phyloP scores from a whole-genome alignment of 2,888 invertebrate species.

The Nasonovia ribisnigri region DNA sequence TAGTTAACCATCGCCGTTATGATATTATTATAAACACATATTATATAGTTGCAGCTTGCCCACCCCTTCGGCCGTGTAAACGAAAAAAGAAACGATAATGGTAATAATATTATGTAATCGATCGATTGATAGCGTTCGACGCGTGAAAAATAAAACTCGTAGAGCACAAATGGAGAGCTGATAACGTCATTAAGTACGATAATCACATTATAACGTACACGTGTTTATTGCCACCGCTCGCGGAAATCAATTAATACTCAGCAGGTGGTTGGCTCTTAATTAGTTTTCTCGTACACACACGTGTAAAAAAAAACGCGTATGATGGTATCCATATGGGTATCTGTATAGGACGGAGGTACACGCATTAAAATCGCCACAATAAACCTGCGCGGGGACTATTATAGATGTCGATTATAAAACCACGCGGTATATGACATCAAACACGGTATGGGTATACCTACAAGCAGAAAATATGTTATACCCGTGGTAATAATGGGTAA shows the following conservation, averaged over 20 bases:
- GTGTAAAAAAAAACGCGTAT: background rate
- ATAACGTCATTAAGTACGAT: background rate
- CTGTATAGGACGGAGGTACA: background rate
- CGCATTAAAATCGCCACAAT: background rate
- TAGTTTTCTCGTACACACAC: background rate
- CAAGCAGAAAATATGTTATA: background rate
- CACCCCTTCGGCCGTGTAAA: background rate
- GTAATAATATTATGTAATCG: background rate
- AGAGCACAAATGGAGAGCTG: background rate
- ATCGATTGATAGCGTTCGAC: background rate
- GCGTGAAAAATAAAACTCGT: background rate
- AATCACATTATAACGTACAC: background rate
- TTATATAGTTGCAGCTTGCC: background rate
- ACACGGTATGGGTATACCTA: background rate
- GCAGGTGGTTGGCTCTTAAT: background rate
- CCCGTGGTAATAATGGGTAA: background rate
- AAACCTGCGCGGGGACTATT: background rate
- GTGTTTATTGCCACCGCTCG: background rate
- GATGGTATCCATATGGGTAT: too few species aligned
- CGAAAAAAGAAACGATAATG: background rate
- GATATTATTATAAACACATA: background rate
- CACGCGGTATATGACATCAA: background rate
- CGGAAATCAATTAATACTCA: constrained; percentile 4
- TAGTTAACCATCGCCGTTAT: background rate
- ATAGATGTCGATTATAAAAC: constrained; percentile 21